Conservation (phyloP, 2,113 vertebrate genomes). For the Epinephelus cyanopodus region DNA sequence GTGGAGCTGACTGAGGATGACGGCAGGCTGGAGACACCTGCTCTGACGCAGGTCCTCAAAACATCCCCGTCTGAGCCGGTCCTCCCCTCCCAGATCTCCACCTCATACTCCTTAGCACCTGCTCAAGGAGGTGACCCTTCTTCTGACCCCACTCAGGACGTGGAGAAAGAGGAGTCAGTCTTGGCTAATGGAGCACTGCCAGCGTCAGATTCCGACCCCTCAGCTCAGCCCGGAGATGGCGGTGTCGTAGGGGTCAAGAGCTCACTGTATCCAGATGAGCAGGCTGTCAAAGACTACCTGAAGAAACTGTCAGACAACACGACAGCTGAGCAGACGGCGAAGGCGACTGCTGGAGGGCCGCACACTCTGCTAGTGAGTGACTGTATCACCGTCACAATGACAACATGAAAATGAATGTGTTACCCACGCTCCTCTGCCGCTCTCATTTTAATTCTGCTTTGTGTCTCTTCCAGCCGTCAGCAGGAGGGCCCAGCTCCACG, state of each 20-base stretch:
- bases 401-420: too few relatives aligned
- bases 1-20: slow-evolving; percentile 85
- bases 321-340: slow-evolving; percentile 67
- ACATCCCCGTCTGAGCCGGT: slow-evolving; percentile 76
- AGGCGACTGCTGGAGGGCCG: slow-evolving; percentile 63
- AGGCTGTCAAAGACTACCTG: slow-evolving; percentile 87
- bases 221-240: background rate
- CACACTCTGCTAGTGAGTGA: slow-evolving; percentile 75
- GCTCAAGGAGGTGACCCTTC: background rate
- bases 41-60: slow-evolving; percentile 35
- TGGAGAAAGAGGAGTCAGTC: slow-evolving; percentile 29
- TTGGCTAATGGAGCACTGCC: slow-evolving; percentile 58
- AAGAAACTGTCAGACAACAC: slow-evolving; percentile 83
- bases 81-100: slow-evolving; percentile 56
- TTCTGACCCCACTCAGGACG: slow-evolving; percentile 19
- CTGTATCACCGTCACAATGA: background rate
- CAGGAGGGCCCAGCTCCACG: slow-evolving; percentile 78
- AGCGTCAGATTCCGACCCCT: slow-evolving; percentile 15
- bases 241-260: slow-evolving; percentile 63
- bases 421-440: too few relatives aligned
- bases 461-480: slow-evolving; percentile 76
- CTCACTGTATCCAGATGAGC: slow-evolving; percentile 83
- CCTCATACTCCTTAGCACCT: background rate
- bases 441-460: too few relatives aligned
- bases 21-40: slow-evolving; percentile 47